Evolutionary conservation across 1,140 invertebrate genomes (phyloP), one percentile per base, ranked within the genome.

Genomic region (Pseudomyrmex cubaensis): DNA sequence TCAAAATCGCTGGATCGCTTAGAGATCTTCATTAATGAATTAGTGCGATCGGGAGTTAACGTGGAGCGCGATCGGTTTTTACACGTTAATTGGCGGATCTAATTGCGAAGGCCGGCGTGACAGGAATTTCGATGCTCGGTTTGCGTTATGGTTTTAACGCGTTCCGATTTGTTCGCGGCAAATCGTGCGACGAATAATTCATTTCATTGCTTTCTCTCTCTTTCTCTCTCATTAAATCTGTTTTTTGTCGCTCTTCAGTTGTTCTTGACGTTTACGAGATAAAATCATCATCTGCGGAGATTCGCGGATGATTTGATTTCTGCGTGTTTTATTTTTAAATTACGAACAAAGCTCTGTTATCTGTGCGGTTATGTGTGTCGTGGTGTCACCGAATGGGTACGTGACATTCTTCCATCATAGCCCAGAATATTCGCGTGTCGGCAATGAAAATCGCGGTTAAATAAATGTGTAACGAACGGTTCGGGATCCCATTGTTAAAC

Each of bases 121-220:
- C 66, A 72, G 54, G 22, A 80, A 50, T 80, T 80, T 80, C 54
- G 54, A 70, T 59, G 52, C 64, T 70, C 75, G 70, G 67, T 52
- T 80, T 83, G 78, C 63, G 76, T 83, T 82, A 89, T 89, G 83
- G 57, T 76, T 76, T 52, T 80, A 80, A 80, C 66, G 44, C 54
- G 64, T 78, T 69, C 17, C 50, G 54, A 80, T 80, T 80, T 62
- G 77, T 87, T 61, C 87, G 84, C 86, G 84, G 67, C 48, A 74
- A 72, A 8, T 82, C 89, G 86, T 89, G 85, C 75, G 82, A 85
- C 83, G 76, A 82, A 61, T 76, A 86, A 72, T 85, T 89, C 82
- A 67, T 77, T 80, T 80, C 56, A 72, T 72, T 80, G n/a, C 54
- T 9, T 22, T 35, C 5, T 35, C 35, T 35, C 35, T 35, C 35